Base-by-base conservation (phyloP, 2,888 invertebrate species). In the Mycalesis mineus region DNA sequence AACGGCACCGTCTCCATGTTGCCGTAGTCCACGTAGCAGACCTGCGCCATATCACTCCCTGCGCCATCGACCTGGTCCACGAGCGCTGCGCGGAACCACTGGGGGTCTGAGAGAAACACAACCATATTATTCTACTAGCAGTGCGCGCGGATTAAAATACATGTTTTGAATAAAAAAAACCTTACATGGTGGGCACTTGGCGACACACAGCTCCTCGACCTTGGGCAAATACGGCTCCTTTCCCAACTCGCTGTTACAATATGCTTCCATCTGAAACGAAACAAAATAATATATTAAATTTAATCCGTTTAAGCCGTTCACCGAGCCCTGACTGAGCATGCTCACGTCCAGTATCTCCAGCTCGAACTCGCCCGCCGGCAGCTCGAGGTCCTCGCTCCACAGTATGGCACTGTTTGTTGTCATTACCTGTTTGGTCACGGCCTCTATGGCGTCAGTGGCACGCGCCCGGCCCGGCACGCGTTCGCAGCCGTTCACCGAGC, bases 41-140 rank as follows among this genome's bases (percentile, higher is more conserved):
- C 58, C 0, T 59, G 63, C 0, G 68, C 78, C 0, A 15, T 7
- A 0, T 29, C 7, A 0, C 71, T 69, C 36, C 79, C 80, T 0
- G 84, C 64, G 0, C 82, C 84, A 0, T 55, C 45, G 1, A 53
- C 53, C 33, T 75, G 75, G 0, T 73, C 69, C 74, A n/a, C 13
- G n/a, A 84, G 22, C 42, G 78, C 80, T 0, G 84, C 84, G n/a
- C 88, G 83, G 69, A 71, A 78, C 88, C 88, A 88, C 11, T 74
- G 72, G 1, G 69, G 64, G 28, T 70, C 86, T 86, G 74, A 0
- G 11, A 15, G 13, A n/a, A 44, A 29, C 11, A 55, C 0, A 39
- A 7, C 2, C 3, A 33, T 33, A 7, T 5, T 33, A 7, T 2
- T 33, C 29, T 6, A 29, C 7, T 29, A 29, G n/a, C n/a, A n/a